These are phyloP conservation scores for Macrophya annulata DNA, from an alignment of 2,888 invertebrate species.

Conservation along the genomic window DNA sequence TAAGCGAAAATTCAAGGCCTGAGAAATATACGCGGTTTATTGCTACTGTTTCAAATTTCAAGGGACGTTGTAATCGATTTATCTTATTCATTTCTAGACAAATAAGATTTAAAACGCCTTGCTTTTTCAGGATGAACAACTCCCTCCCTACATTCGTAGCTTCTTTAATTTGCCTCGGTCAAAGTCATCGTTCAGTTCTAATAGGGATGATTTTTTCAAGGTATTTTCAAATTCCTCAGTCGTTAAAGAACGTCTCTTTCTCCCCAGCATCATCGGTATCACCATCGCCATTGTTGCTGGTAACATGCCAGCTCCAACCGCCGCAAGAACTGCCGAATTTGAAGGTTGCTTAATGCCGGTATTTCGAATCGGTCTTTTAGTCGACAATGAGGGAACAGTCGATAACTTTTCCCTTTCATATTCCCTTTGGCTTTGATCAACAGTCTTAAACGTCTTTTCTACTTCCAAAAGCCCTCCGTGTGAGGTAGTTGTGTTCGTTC, in stretches of 20 bases:
- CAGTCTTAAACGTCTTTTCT: slow-evolving; percentile 86
- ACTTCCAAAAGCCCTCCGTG: slow-evolving; percentile 90
- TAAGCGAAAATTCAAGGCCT: neutral
- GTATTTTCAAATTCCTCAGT: slow-evolving; percentile 44
- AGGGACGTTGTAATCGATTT: neutral
- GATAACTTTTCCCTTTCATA: slow-evolving; percentile 78
- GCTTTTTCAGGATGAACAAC: neutral
- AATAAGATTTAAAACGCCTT: neutral
- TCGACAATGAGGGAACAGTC: slow-evolving; percentile 66
- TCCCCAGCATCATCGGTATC: slow-evolving; percentile 88
- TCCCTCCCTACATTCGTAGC: slow-evolving; percentile 9
- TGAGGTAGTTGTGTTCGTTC: slow-evolving; percentile 83
- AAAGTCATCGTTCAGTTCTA: slow-evolving; percentile 43
- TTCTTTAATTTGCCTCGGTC: slow-evolving; percentile 41
- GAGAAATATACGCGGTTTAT: neutral
- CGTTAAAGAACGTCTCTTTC: slow-evolving; percentile 73
- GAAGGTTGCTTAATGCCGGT: slow-evolving; percentile 79
- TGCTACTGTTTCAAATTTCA: neutral
- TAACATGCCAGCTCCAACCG: slow-evolving; percentile 90
- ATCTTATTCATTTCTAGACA: neutral
- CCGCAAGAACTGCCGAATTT: slow-evolving; percentile 85
- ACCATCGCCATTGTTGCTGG: slow-evolving; percentile 92
- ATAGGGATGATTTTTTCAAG: slow-evolving; percentile 54
- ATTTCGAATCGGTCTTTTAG: slow-evolving; percentile 71
- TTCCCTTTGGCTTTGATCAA: slow-evolving; percentile 83